Conservation (phyloP, 2,797 vertebrate genomes). For the Heterohyrax brucei region DNA sequence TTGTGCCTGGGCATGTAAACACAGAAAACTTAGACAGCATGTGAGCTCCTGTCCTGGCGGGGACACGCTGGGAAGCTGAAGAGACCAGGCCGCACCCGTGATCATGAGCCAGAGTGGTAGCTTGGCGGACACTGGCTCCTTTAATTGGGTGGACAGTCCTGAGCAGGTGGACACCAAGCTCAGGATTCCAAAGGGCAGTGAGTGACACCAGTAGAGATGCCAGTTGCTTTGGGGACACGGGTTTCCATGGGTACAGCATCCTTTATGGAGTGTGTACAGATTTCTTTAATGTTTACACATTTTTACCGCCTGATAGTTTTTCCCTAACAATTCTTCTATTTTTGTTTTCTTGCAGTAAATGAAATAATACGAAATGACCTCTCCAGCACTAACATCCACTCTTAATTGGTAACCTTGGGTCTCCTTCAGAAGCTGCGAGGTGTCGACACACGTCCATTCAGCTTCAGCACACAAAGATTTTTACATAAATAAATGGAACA, state of each 20-base stretch:
- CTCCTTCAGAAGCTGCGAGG: constrained; percentile 46
- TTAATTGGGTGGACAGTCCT: no score
- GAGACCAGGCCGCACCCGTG: no score
- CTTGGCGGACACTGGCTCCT: background rate
- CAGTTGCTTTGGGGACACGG: no score
- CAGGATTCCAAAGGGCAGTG: no score
- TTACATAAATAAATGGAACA: constrained; percentile 71
- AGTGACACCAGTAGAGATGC: no score
- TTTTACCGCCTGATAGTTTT: background rate
- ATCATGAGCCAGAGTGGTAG: background rate
- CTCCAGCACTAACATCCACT: constrained; percentile 95
- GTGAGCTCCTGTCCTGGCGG: no score
- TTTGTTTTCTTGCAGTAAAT: constrained; percentile 95
- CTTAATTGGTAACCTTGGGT: constrained; percentile 89
- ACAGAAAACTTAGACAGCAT: background rate
- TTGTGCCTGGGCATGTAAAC: background rate
- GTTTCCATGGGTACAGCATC: no score
- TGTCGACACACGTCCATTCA: constrained; percentile 34
- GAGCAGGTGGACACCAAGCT: no score
- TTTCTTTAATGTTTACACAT: background rate
- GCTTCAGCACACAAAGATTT: constrained; percentile 5
- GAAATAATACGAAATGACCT: constrained; percentile 99
- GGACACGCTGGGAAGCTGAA: no score
- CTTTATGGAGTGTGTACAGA: no score
- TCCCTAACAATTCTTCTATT: constrained; percentile 67